Conservation (phyloP, 2,113 vertebrate genomes). For the Phoxinus phoxinus region DNA sequence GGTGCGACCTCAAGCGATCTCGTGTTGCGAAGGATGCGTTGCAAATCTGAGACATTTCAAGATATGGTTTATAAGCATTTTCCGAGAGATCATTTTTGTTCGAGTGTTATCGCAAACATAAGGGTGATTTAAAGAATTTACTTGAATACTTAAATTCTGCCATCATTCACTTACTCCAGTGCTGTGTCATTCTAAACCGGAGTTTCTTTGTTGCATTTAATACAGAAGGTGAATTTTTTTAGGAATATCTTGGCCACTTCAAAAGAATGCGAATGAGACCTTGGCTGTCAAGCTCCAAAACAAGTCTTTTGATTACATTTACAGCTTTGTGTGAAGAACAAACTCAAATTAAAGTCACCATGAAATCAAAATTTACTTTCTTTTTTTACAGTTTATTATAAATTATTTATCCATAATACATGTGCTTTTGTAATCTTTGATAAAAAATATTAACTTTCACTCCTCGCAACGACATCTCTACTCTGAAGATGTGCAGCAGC, state of each 20-base stretch:
- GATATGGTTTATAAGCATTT: not conserved
- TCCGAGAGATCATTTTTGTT: not conserved
- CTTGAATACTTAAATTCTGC: not conserved
- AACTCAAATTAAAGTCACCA: not conserved
- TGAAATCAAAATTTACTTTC: not conserved
- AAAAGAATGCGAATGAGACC: not conserved
- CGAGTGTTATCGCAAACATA: not conserved
- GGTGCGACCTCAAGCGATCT: slow-evolving; percentile 96
- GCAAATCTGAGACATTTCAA: slow-evolving; percentile 85
- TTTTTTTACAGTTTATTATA: not conserved
- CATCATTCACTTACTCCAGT: no score
- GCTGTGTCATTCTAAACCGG: no score
- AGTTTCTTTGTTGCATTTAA: no score
- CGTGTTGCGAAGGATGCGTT: slow-evolving; percentile 97
- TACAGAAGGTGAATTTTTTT: no score
- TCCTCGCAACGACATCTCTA: no score
- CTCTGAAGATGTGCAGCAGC: no score
- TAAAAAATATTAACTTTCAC: not conserved
- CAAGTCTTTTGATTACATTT: not conserved
- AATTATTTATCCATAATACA: not conserved
- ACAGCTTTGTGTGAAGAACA: not conserved
- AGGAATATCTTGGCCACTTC: not conserved
- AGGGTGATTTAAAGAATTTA: not conserved
- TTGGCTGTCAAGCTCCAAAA: not conserved
- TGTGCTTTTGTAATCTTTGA: not conserved